phyloP scores from a whole-genome alignment of 64 coral and sea anemone species.

The Actinia equina region DNA sequence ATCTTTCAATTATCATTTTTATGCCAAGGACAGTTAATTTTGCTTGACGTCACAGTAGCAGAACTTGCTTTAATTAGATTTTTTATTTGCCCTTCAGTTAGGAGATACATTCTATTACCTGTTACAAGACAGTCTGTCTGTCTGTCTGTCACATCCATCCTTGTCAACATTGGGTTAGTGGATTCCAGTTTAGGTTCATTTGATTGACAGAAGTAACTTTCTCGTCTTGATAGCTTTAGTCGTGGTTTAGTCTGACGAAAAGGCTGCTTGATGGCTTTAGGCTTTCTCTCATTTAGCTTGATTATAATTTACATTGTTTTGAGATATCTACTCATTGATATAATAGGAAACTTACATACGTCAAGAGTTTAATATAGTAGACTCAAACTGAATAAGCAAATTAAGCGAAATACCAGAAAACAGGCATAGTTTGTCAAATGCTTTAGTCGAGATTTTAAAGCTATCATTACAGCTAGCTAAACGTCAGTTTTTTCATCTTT shows the following conservation, averaged over 20 bases:
- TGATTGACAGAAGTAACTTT: neutral
- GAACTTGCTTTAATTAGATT: neutral
- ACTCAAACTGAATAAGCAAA: no score
- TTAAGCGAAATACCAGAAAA: no score
- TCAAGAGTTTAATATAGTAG: no score
- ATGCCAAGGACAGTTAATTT: neutral
- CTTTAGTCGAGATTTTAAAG: no score
- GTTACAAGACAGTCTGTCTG: neutral
- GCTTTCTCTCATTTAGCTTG: neutral
- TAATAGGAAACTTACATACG: neutral
- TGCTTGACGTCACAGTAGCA: neutral
- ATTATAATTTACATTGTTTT: neutral
- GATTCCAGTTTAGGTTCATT: slow-evolving; percentile 6
- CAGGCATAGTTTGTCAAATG: no score
- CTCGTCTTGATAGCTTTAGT: neutral
- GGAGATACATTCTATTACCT: neutral
- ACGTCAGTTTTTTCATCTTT: no score
- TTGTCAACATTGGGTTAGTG: neutral
- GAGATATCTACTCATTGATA: neutral
- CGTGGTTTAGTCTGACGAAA: neutral
- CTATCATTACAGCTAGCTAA: no score
- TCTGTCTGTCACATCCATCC: neutral
- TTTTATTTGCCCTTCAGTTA: neutral
- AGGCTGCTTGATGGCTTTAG: neutral
- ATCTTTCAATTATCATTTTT: neutral